These are phyloP conservation scores for Drosophila sproati DNA, from an alignment of 1,140 invertebrate genomes.

Conservation along the genomic window DNA sequence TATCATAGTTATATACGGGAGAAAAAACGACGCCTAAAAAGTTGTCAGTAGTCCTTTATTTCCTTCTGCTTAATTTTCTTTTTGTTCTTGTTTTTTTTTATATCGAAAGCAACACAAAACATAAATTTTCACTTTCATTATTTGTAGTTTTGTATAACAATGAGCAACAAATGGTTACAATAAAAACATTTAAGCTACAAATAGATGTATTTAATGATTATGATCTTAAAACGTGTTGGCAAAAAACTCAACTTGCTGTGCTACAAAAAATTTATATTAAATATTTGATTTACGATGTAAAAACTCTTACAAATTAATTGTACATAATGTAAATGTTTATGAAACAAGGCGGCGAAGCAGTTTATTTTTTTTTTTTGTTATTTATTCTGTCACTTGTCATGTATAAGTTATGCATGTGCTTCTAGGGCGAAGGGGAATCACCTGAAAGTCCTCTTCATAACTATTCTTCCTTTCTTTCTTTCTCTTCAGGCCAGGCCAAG, in stretches of 20 bases:
- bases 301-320: constrained; percentile 79
- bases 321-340: constrained; percentile 64
- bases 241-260: constrained; percentile 54
- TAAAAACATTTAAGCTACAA: constrained; percentile 78
- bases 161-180: constrained; percentile 76
- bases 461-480: neutral
- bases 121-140: constrained; percentile 32
- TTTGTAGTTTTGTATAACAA: constrained; percentile 47
- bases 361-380: neutral
- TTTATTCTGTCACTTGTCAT: constrained; percentile 6
- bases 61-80: constrained; percentile 26
- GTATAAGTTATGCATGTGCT: constrained; percentile 29
- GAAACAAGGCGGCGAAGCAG: constrained; percentile 75
- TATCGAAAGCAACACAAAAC: constrained; percentile 44
- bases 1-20: constrained; percentile 66
- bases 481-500: neutral
- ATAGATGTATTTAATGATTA: constrained; percentile 39
- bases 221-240: constrained; percentile 47
- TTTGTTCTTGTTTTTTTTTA: constrained; percentile 1
- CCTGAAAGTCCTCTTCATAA: constrained; percentile 3
- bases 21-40: constrained; percentile 76
- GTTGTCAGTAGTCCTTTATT: constrained; percentile 46
- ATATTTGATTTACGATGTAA: constrained; percentile 78
- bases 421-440: neutral
- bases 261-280: constrained; percentile 74